phyloP scores from a whole-genome alignment of 2,888 invertebrate species.

The Clepsis dumicolana region DNA sequence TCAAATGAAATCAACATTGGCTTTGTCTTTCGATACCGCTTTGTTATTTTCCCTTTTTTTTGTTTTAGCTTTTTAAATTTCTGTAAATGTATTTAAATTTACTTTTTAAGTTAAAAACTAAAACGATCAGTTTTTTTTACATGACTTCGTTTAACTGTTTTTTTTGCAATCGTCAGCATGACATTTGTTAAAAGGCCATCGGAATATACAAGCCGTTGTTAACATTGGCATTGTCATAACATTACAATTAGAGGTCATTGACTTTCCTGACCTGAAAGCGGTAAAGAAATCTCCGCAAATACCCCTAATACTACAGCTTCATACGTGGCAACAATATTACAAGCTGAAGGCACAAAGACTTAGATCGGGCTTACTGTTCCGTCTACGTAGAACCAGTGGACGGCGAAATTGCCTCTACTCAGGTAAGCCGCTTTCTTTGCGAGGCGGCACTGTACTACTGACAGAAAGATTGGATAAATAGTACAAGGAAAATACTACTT shows the following conservation, averaged over 20 bases:
- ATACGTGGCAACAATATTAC: slow-evolving; percentile 52
- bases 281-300: slow-evolving; percentile 14
- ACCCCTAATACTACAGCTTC: slow-evolving; percentile 8
- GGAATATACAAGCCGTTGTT: too few species aligned
- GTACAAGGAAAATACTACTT: slow-evolving; percentile 15
- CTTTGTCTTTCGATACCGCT: slow-evolving; percentile 21
- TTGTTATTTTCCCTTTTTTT: neutral
- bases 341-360: slow-evolving; percentile 67
- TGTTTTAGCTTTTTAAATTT: neutral
- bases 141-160: too few species aligned
- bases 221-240: neutral
- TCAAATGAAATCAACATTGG: slow-evolving; percentile 25
- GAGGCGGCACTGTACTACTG: slow-evolving; percentile 59
- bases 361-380: slow-evolving; percentile 71
- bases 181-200: too few species aligned
- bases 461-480: slow-evolving; percentile 50
- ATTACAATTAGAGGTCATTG: neutral
- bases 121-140: too few species aligned
- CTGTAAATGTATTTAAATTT: too few species aligned
- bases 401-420: slow-evolving; percentile 81
- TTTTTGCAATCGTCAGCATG: too few species aligned
- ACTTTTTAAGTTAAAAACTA: too few species aligned
- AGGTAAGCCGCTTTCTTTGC: slow-evolving; percentile 83
- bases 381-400: slow-evolving; percentile 77
- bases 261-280: neutral